phyloP scores from a whole-genome alignment of 2,113 vertebrate species.

The Cryptomyrus ogoouensis region DNA sequence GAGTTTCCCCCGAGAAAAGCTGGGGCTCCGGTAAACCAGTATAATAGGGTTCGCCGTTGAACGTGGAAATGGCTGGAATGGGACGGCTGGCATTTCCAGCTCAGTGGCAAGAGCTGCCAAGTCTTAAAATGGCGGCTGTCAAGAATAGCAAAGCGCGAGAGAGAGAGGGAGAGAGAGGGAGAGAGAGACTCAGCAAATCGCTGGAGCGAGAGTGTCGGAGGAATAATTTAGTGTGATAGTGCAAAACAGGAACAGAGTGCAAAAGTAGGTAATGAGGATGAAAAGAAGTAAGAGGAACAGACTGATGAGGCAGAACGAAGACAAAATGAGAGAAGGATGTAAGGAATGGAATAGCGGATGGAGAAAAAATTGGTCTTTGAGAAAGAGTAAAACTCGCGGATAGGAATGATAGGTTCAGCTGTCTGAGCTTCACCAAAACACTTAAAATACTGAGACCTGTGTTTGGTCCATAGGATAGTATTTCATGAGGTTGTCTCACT shows the following conservation, averaged over 20 bases:
- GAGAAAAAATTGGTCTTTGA: neutral
- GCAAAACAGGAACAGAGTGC: conserved; percentile 11
- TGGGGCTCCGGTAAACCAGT: neutral
- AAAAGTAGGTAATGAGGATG: conserved; percentile 21
- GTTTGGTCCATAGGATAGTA: conserved; percentile 22
- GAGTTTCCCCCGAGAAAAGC: neutral
- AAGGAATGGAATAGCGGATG: neutral
- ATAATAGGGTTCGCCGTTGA: neutral
- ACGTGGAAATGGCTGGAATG: neutral
- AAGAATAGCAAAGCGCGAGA: conserved; percentile 14
- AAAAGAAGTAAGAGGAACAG: neutral
- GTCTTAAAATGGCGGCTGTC: conserved; percentile 32
- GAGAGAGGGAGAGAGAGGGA: neutral
- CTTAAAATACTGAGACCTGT: conserved; percentile 22
- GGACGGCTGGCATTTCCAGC: conserved; percentile 26
- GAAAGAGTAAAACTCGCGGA: neutral
- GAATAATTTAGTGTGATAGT: conserved; percentile 12
- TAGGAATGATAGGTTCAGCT: neutral
- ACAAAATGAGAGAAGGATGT: neutral
- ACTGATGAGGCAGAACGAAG: neutral
- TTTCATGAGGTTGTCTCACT: conserved; percentile 28
- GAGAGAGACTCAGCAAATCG: neutral
- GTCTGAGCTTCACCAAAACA: conserved; percentile 14
- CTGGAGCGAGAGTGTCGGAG: neutral
- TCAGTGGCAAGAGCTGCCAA: conserved; percentile 18